Conservation (phyloP, 2,113 vertebrate genomes). For the Lutjanus erythropterus region DNA sequence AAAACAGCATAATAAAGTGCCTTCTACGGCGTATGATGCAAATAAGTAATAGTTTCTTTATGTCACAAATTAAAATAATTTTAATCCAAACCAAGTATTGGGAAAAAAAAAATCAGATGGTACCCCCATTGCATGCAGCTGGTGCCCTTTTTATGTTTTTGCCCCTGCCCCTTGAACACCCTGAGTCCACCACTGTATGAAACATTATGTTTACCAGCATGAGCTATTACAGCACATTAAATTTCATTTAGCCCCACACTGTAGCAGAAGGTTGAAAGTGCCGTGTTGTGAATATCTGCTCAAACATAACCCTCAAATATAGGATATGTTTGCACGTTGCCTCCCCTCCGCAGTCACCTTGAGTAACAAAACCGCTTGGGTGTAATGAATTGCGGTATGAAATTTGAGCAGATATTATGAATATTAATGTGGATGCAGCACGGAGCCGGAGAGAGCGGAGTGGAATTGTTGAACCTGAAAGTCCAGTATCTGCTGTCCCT, state of each 20-base stretch:
- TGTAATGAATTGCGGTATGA: constrained; percentile 67
- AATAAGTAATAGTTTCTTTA: too few relatives aligned
- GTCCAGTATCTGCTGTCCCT: constrained; percentile 20
- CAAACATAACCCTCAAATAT: constrained; percentile 40
- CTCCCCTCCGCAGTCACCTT: constrained; percentile 59
- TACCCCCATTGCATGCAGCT: too few relatives aligned
- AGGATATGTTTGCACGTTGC: constrained; percentile 22
- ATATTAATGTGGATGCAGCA: constrained; percentile 72
- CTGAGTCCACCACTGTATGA: too few relatives aligned
- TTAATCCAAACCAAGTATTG: too few relatives aligned
- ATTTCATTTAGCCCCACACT: constrained; percentile 15
- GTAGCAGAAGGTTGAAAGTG: constrained; percentile 36
- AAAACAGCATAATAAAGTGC: too few relatives aligned
- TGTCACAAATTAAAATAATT: too few relatives aligned
- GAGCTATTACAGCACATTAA: constrained; percentile 37
- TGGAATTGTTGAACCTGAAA: constrained; percentile 28
- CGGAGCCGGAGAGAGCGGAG: constrained; percentile 32
- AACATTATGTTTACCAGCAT: constrained; percentile 39
- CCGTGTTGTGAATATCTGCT: constrained; percentile 38
- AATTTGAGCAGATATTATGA: constrained; percentile 64
- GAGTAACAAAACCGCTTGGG: constrained; percentile 52
- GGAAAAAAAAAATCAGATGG: too few relatives aligned
- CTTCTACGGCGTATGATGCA: too few relatives aligned
- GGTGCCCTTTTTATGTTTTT: too few relatives aligned
- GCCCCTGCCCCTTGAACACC: too few relatives aligned